phyloP scores from a whole-genome alignment of 1,140 invertebrate genomes.

The Macrosteles quadrilineatus region DNA sequence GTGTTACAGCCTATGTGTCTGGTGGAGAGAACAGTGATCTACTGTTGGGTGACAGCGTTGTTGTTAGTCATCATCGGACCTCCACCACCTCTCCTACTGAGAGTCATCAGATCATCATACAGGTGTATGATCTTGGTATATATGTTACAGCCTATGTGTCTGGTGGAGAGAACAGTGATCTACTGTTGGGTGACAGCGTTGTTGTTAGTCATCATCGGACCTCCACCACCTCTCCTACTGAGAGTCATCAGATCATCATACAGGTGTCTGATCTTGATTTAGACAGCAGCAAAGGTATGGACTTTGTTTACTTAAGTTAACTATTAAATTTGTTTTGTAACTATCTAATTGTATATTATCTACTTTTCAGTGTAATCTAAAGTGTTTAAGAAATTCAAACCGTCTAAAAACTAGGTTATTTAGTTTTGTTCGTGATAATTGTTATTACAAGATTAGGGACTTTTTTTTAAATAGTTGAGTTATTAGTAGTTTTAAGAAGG shows the following conservation, averaged over 20 bases:
- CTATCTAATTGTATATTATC: too few species aligned
- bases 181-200: background rate
- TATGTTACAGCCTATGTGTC: too few species aligned
- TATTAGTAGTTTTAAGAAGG: too few species aligned
- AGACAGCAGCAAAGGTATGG: conserved; percentile 52
- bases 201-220: background rate
- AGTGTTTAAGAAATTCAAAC: too few species aligned
- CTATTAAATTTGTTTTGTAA: too few species aligned
- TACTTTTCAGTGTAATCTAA: too few species aligned
- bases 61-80: background rate
- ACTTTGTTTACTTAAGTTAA: too few species aligned
- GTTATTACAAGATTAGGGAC: too few species aligned
- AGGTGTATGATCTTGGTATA: conserved; percentile 52
- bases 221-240: conserved; percentile 18
- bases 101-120: conserved; percentile 53
- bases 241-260: conserved; percentile 53
- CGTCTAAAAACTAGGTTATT: too few species aligned
- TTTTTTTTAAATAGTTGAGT: too few species aligned
- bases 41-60: conserved; percentile 8
- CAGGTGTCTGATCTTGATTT: conserved; percentile 52
- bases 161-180: conserved; percentile 25
- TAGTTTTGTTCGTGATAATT: too few species aligned
- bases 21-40: conserved; percentile 29
- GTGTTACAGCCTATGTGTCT: conserved; percentile 38
- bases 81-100: conserved; percentile 23